Evolutionary conservation across 2,113 vertebrate genomes (phyloP).

Genomic region (Rana temporaria): DNA sequence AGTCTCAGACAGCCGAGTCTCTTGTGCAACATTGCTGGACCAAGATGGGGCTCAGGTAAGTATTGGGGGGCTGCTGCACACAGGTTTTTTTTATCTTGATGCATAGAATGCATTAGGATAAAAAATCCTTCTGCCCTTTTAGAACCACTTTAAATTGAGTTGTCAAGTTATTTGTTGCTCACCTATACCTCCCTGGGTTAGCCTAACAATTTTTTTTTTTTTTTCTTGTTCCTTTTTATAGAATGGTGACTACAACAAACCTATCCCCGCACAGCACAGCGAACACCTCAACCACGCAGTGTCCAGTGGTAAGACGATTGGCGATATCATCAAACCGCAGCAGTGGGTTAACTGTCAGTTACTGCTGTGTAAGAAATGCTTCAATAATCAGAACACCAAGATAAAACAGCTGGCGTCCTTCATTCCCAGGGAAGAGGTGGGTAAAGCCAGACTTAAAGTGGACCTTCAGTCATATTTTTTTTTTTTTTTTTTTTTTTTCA

Average conservation of each 20-base stretch:
- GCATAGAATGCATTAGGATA: too few relatives aligned
- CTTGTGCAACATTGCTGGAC: too few relatives aligned
- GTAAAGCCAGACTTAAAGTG: conserved; percentile 55
- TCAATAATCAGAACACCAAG: conserved; percentile 89
- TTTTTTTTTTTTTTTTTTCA: too few relatives aligned
- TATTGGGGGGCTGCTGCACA: too few relatives aligned
- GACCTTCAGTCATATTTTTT: too few relatives aligned
- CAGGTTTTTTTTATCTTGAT: too few relatives aligned
- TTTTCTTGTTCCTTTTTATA: conserved; percentile 61
- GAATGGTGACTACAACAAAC: conserved; percentile 99
- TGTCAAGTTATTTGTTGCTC: not conserved
- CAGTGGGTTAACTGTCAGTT: conserved; percentile 96
- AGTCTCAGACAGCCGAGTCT: too few relatives aligned
- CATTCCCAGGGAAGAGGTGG: conserved; percentile 87
- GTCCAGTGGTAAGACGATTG: conserved; percentile 70
- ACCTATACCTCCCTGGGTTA: not conserved
- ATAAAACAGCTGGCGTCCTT: conserved; percentile 95
- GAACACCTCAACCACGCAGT: conserved; percentile 94
- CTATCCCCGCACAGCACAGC: conserved; percentile 94
- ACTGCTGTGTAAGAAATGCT: conserved; percentile 92
- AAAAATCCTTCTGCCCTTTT: too few relatives aligned
- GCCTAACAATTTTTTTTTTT: not conserved
- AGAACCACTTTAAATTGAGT: too few relatives aligned
- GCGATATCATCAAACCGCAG: conserved; percentile 72
- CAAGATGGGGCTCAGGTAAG: too few relatives aligned